Base-by-base conservation (phyloP, 1,140 invertebrate genomes). In the Drosophila seguyi region DNA sequence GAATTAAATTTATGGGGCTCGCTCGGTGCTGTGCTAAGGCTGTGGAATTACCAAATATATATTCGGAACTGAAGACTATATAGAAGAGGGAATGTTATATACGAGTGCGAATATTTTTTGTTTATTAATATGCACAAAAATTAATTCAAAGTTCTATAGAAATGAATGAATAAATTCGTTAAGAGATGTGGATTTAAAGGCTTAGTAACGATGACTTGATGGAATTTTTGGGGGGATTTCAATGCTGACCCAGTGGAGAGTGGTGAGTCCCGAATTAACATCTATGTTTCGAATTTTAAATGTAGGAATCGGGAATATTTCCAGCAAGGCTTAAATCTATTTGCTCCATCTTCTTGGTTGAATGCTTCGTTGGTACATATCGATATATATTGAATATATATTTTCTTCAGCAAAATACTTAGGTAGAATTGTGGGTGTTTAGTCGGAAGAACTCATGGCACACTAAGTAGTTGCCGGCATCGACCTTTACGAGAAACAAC, bases 401-500 rank as follows among this genome's bases (percentile, higher is more conserved):
- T 10, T 41, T 18, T 10, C n/a, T 8, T 41, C 7, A 10, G n/a
- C 16, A 41, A n/a, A 41, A n/a, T 41, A 10, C 16, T 41, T 18
- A 10, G 39, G n/a, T 8, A 7, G 14, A 39, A 16, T 39, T 16
- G 38, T 38, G 36, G 14, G 16, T 38, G 75, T 96, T 96, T 83
- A 98, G 95, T 92, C 97, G 95, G 94, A 99, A 99, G 90, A 98
- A 97, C 91, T 99, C 97, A 91, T 99, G 97, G 91, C 97, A 97
- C 85, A 97, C 96, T 93, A 96, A 98, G 94, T 97, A 99, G 57
- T 96, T 96, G 74, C 95, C 96, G 84, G 94, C 96, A 81, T 96
- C 93, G 61, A 97, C 96, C 93, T 98, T 98, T 84, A 99, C 93
- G 63, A 98, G 96, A 93, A 99, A 99, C 52, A 96, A 95, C 93